Evolutionary conservation across 2,797 vertebrate species (phyloP).

Genomic region (Eptatretus atami): DNA sequence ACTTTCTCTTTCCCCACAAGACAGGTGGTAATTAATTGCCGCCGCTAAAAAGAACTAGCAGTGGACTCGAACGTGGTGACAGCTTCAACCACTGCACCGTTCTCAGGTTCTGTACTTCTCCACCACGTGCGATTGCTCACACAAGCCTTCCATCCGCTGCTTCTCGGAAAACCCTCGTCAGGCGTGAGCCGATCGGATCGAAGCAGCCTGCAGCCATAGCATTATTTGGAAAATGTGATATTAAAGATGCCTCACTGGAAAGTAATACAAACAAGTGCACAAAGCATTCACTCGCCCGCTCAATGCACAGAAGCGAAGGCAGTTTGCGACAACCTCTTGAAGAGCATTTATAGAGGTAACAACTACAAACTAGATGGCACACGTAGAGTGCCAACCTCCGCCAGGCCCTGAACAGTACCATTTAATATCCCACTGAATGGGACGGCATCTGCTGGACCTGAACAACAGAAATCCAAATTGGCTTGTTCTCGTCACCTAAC

Average conservation of each 20-base stretch:
- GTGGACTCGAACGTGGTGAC: not conserved
- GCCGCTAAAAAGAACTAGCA: no score
- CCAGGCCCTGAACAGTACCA: no score
- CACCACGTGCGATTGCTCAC: constrained; percentile 55
- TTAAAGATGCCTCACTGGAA: not conserved
- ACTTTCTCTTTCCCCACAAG: no score
- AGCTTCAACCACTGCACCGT: not conserved
- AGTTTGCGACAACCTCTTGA: no score
- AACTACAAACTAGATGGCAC: not conserved
- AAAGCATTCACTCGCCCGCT: not conserved
- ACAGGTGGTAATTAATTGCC: no score
- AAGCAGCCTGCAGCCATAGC: constrained; percentile 36
- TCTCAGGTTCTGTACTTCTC: constrained; percentile 44
- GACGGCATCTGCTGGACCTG: no score
- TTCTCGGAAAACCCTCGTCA: constrained; percentile 37
- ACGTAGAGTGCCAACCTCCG: no score
- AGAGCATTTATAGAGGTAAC: not conserved
- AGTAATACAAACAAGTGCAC: not conserved
- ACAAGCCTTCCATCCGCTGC: constrained; percentile 75
- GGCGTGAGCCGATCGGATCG: constrained; percentile 76
- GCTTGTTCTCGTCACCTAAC: no score
- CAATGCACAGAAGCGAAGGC: no score
- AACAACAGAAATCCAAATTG: no score
- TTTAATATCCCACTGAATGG: no score
- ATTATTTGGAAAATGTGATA: not conserved